Base-by-base conservation (phyloP, 1,140 invertebrate genomes). In the Drosophila orena region DNA sequence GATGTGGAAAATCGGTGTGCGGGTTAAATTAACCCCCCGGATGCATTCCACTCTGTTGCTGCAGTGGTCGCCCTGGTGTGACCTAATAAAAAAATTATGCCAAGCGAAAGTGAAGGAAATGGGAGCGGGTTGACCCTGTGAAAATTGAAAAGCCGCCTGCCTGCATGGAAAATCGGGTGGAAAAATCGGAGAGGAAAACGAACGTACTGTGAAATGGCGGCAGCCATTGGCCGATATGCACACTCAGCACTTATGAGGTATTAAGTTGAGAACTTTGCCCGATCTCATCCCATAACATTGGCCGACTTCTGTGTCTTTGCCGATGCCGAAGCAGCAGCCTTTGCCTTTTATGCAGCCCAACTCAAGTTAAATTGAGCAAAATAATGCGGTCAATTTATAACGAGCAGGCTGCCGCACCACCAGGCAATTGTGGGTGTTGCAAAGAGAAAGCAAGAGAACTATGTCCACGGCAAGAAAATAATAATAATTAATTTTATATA, bases 331-430 rank as follows among this genome's bases (percentile, higher is more conserved):
- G 27, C 7, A 10, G 30, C 54, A 10, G 37, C 27, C 56, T 10
- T 20, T 5, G 38, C 12, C 68, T 27, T 24, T 43, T 24, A 27
- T 49, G 27, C 34, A 56, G 27, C 52, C 37, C 27, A 46, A 58
- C 73, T 77, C 59, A 60, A 74, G 84, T 89, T 89, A 84, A 89
- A 89, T 89, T 89, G 84, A 89, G 84, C 84, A 83, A 89, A 89
- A 89, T 89, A 89, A 89, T 89, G 84, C 84, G 84, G 84, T 89
- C 84, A 89, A 89, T 89, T 89, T 89, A 83, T 86, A 86, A 89
- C 55, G 71, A 72, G 59, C 60, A 58, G 50, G 65, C 64, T 68
- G 52, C 64, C 44, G 66, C 66, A 75, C 50, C 57, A 73, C 50
- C 57, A 61, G 65, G 55, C 66, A 61, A 71, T 72, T 72, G 66